Percentiles rank a stretch among this genome's conserved stretches.
Evolutionary conservation across 2,888 invertebrate genomes (phyloP).

Genomic region (Loripinus fragilis): DNA sequence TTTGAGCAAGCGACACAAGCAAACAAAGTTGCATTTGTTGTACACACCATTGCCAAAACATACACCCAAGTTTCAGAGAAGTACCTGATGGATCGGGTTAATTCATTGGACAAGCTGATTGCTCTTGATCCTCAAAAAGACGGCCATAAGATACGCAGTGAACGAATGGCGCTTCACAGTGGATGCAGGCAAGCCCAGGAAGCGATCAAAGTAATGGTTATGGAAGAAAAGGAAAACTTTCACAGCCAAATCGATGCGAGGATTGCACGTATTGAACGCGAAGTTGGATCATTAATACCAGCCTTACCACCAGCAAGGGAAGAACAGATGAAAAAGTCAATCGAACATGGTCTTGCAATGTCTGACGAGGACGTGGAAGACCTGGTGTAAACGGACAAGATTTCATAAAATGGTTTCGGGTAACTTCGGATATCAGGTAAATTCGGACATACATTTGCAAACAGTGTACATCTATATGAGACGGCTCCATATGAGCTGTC

Average conservation of each 20-base stretch:
- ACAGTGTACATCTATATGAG: no score
- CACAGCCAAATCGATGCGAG: neutral
- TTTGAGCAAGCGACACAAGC: slow-evolving; percentile 9
- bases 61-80: neutral
- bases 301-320: neutral
- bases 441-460: no score
- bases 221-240: neutral
- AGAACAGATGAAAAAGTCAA: neutral
- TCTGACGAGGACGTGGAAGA: no score
- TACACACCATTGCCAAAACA: neutral
- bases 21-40: neutral
- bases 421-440: no score
- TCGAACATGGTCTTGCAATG: neutral
- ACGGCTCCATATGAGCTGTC: no score
- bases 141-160: neutral
- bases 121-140: slow-evolving; percentile 1
- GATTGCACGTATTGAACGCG: neutral
- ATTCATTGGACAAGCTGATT: neutral
- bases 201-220: neutral
- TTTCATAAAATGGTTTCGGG: no score
- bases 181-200: slow-evolving; percentile 7
- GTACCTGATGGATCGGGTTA: slow-evolving; percentile 6
- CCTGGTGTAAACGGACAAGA: no score
- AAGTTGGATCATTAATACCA: neutral
- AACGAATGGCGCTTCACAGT: neutral